Evolutionary conservation across 2,888 invertebrate species (phyloP).

Genomic region (Monoplex corrugatus): DNA sequence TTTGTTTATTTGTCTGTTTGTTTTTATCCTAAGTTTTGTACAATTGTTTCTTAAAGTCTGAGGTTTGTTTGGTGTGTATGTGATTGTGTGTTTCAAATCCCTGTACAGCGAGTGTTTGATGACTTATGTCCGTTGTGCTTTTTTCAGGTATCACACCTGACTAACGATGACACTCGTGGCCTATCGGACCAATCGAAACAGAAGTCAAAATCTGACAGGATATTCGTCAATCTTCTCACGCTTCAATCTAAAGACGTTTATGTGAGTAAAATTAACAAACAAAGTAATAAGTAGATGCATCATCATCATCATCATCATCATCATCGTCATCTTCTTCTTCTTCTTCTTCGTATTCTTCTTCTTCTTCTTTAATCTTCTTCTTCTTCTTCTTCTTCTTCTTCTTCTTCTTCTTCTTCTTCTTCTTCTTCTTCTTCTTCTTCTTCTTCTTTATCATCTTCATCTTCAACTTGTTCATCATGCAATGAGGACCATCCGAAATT

Average conservation of each 20-base stretch:
- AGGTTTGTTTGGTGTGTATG: not conserved
- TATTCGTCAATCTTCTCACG: slow-evolving; percentile 74
- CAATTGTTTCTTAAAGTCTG: not conserved
- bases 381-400: too few species aligned
- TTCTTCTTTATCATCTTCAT: too few species aligned
- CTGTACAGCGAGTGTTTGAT: not conserved
- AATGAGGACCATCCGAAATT: too few species aligned
- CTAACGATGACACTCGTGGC: not conserved
- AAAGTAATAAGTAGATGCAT: too few species aligned
- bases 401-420: too few species aligned
- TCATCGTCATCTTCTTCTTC: too few species aligned
- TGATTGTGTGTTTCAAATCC: not conserved
- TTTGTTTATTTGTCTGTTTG: not conserved
- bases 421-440: too few species aligned
- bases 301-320: too few species aligned
- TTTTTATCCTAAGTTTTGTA: not conserved
- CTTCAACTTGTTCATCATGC: too few species aligned
- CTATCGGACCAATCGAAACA: not conserved
- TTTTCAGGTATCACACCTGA: not conserved
- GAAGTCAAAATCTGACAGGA: slow-evolving; percentile 52
- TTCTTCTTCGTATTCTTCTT: not conserved
- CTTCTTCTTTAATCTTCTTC: not conserved
- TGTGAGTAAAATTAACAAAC: slow-evolving; percentile 65
- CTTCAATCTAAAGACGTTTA: slow-evolving; percentile 71
- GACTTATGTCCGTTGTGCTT: not conserved